phyloP scores from a whole-genome alignment of 1,140 invertebrate genomes.

The Sycophila sp. region DNA sequence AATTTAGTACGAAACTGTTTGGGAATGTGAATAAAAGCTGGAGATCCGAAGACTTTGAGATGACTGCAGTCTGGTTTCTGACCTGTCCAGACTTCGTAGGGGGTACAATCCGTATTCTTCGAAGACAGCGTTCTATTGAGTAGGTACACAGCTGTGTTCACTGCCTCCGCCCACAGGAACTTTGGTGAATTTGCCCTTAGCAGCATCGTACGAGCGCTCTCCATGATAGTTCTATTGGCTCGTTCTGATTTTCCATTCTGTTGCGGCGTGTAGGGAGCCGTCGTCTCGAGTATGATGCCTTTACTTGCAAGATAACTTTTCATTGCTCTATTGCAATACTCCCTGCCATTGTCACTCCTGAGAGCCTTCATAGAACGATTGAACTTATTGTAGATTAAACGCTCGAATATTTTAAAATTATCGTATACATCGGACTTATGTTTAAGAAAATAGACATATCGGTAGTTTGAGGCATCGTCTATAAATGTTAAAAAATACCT shows the following conservation, averaged over 20 bases:
- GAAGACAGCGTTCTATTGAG: slow-evolving; percentile 30
- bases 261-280: slow-evolving; percentile 52
- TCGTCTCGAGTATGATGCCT: slow-evolving; percentile 26
- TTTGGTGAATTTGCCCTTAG: background rate
- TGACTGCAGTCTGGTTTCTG: slow-evolving; percentile 43
- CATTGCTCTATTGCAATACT: slow-evolving; percentile 38
- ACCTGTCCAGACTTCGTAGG: slow-evolving; percentile 42
- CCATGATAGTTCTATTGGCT: slow-evolving; percentile 57
- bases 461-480: slow-evolving; percentile 52
- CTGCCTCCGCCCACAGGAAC: background rate
- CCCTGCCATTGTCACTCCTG: slow-evolving; percentile 37
- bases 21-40: slow-evolving; percentile 50
- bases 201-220: slow-evolving; percentile 1
- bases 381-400: slow-evolving; percentile 18
- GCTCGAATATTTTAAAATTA: slow-evolving; percentile 25
- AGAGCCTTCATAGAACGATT: slow-evolving; percentile 37
- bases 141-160: background rate
- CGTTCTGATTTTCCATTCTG: slow-evolving; percentile 57
- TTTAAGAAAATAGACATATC: slow-evolving; percentile 17
- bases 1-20: slow-evolving; percentile 47
- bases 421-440: slow-evolving; percentile 29
- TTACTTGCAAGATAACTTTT: slow-evolving; percentile 2
- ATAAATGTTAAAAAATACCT: slow-evolving; percentile 58
- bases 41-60: slow-evolving; percentile 55
- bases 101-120: slow-evolving; percentile 29